These are phyloP conservation scores for Oryzias celebensis DNA, from an alignment of 2,113 vertebrate species.

Conservation along the genomic window DNA sequence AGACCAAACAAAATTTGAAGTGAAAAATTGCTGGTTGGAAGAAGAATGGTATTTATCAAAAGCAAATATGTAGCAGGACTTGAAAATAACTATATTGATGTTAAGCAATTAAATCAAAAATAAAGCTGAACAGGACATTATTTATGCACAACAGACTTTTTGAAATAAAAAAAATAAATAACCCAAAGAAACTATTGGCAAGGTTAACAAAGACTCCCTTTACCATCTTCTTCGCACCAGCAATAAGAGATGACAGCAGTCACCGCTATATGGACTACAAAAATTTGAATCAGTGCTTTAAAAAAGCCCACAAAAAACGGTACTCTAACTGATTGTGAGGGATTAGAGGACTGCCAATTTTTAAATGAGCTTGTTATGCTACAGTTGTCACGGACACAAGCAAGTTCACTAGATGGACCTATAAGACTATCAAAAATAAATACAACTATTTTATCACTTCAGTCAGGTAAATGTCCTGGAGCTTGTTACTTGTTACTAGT, in stretches of 20 bases:
- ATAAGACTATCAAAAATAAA: neutral
- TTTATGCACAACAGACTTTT: neutral
- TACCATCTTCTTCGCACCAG: neutral
- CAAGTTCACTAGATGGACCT: neutral
- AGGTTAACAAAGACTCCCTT: neutral
- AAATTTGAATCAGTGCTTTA: slow-evolving; percentile 2
- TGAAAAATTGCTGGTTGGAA: neutral
- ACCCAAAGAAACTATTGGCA: neutral
- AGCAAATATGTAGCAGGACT: neutral
- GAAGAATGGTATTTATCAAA: neutral
- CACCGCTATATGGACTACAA: neutral
- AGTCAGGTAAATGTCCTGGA: neutral
- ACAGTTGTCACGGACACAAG: neutral
- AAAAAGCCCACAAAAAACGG: neutral
- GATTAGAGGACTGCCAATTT: neutral
- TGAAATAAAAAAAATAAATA: neutral
- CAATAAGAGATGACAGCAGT: neutral
- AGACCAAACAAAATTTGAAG: neutral
- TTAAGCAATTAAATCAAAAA: neutral
- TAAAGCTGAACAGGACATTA: neutral
- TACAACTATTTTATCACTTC: neutral
- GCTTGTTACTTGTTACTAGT: no score
- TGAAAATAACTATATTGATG: neutral
- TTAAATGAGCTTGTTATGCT: neutral
- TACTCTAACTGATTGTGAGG: neutral